Base-by-base conservation (phyloP, 1,140 invertebrate genomes). In the Penaeus japonicus region DNA sequence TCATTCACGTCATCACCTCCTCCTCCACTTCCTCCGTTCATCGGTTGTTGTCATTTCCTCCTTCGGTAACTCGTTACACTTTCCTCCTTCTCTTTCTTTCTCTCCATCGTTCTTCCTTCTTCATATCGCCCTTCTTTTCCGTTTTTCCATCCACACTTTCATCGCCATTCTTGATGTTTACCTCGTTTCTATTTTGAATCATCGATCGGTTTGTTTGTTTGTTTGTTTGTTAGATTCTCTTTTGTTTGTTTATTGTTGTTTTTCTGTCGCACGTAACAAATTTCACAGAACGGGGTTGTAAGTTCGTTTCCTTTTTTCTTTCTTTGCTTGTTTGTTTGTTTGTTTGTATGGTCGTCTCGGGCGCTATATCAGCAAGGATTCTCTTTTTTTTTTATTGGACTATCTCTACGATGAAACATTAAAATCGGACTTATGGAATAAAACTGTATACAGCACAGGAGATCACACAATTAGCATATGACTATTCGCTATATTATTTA, bases 401-500 rank as follows among this genome's bases (percentile, higher is more conserved):
- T 89, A 89, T 89, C 30, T 80, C 87, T 89, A 89, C 73, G 82
- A 54, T 89, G 82, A 89, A 89, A 89, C 87, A 89, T 89, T 83
- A 78, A 89, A 89, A 85, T 89, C 82, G 53, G 82, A 89, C 82
- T 84, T 89, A 84, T 59, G 77, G 85, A 87, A 53, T 87, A 87
- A 87, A 80, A 77, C 73, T 84, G 87, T 70, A 84, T 82, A 89
- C 78, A 89, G 87, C 87, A 89, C 82, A 89, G 84, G 59, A 89
- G 87, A 84, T 89, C 83, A 89, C 87, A 89, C 87, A 89, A 84
- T 84, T 85, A 89, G 82, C 83, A 80, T 89, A 89, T 77, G 73
- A 78, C 87, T 89, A 89, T 84, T 79, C 73, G 47, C 87, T 89
- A 89, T 75, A 39, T 89, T 47, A 89, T 89, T 84, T 89, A 89